Conservation (phyloP, 2,888 invertebrate species). For the Pomacea canaliculata region DNA sequence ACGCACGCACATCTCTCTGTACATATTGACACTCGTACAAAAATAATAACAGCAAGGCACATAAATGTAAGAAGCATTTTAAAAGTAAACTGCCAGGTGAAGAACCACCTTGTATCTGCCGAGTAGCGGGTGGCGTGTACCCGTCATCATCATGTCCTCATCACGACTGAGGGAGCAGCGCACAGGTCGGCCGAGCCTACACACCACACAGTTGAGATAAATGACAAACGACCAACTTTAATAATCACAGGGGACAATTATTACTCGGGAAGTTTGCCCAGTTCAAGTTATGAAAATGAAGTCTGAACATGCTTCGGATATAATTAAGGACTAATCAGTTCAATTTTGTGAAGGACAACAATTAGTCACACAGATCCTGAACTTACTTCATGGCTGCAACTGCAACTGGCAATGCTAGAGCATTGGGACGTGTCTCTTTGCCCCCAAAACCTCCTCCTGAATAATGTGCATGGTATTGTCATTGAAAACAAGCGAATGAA, state of each 20-base stretch:
- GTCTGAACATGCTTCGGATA: not conserved
- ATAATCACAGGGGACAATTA: too few species aligned
- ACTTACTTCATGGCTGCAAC: slow-evolving; percentile 79
- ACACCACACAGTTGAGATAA: not conserved
- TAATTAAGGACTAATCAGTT: not conserved
- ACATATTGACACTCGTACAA: too few species aligned
- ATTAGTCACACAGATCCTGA: not conserved
- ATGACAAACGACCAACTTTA: too few species aligned
- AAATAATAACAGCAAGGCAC: too few species aligned
- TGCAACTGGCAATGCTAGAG: slow-evolving; percentile 81
- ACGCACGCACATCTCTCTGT: too few species aligned
- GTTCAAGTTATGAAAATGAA: not conserved
- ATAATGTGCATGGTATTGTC: not conserved
- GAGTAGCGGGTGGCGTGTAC: slow-evolving; percentile 90
- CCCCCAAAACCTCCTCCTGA: slow-evolving; percentile 93
- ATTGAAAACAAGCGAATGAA: not conserved
- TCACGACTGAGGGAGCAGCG: slow-evolving; percentile 91
- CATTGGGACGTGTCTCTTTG: slow-evolving; percentile 83
- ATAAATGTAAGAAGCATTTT: too few species aligned
- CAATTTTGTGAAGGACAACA: not conserved
- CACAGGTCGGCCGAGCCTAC: slow-evolving; percentile 84
- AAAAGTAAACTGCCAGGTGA: too few species aligned
- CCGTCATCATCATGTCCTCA: slow-evolving; percentile 92
- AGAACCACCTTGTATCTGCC: slow-evolving; percentile 81
- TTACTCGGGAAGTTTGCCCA: too few species aligned